Evolutionary conservation across 2,113 vertebrate species (phyloP), one percentile per base, ranked within the genome.

Genomic region (Circaetus cinerascens): DNA sequence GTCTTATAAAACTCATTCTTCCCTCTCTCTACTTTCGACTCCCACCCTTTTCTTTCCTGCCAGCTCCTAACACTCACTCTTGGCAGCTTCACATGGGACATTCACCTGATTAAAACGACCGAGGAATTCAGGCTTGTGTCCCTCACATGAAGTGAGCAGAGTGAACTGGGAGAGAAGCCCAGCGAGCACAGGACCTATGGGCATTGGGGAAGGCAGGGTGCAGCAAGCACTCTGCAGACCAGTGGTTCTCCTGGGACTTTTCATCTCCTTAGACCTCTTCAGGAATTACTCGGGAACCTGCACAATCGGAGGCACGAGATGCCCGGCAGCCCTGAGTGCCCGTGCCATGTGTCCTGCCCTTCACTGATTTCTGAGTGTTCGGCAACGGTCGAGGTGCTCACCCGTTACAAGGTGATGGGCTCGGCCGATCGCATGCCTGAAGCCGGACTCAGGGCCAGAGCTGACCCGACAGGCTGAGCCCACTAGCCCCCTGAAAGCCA

Each of bases 381-480:
- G 3, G 73, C 50, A 68, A 21, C 1, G 0, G 45, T 10, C 1
- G 0, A 45, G 29, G 21, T 13, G 41, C 48, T 57, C 5, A 3
- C 22, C 55, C 3, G 1, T 18, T 7, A 17, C 30, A 11, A 27
- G 45, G 29, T 2, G 40, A 41, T 1, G 1, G 55, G n/a, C 68
- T 74, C 5, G 1, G 55, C 62, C 50, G 23, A 32, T 17, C 7
- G 0, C 0, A 0, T 5, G 27, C 26, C 62, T 46, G 48, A 73
- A 51, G 55, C 55, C 7, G 0, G 46, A 51, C 20, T 46, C 8
- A 1, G 36, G n/a, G 19, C 20, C 55, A 36, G 68, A 36, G 63
- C 26, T 36, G 74, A n/a, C 26, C 48, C 1, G 0, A 23, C 8
- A 14, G 55, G 32, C 57, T 41, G 64, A 82, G 86, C 53, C 53